phyloP scores from a whole-genome alignment of 1,140 invertebrate genomes.

The Leptinotarsa undecemlineata region DNA sequence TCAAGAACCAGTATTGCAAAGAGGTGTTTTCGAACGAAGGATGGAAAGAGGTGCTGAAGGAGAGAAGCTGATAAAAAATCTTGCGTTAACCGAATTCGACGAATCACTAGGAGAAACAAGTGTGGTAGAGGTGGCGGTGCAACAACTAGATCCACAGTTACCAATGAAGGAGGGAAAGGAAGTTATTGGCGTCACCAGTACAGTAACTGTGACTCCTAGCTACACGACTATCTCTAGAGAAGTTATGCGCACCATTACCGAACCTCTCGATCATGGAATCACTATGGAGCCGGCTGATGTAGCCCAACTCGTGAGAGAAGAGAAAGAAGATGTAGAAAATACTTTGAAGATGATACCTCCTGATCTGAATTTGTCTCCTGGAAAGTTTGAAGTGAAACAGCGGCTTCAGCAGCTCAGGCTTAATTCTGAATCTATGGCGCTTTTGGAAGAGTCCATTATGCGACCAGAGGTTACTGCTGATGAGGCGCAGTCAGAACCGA shows the following conservation, averaged over 20 bases:
- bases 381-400: conserved; percentile 37
- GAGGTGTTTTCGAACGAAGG: conserved; percentile 32
- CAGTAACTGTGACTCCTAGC: conserved; percentile 32
- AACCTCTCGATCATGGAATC: conserved; percentile 14
- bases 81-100: conserved; percentile 29
- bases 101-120: conserved; percentile 11
- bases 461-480: conserved; percentile 39
- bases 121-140: conserved; percentile 28
- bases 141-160: conserved; percentile 31
- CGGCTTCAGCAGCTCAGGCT: conserved; percentile 37
- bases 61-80: conserved; percentile 32
- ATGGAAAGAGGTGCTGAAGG: conserved; percentile 26
- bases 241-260: conserved; percentile 23
- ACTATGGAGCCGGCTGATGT: conserved; percentile 27
- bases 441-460: conserved; percentile 40
- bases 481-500: conserved; percentile 38
- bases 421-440: conserved; percentile 37
- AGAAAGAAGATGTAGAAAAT: conserved; percentile 46
- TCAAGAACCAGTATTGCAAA: conserved; percentile 32
- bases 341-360: conserved; percentile 43
- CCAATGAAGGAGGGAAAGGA: conserved; percentile 26
- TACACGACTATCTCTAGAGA: conserved; percentile 35
- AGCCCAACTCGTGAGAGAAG: conserved; percentile 40
- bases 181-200: conserved; percentile 32
- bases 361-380: conserved; percentile 31